These are phyloP conservation scores for Leptodactylus fallax DNA, from an alignment of 2,797 vertebrate genomes.

Conservation along the genomic window DNA sequence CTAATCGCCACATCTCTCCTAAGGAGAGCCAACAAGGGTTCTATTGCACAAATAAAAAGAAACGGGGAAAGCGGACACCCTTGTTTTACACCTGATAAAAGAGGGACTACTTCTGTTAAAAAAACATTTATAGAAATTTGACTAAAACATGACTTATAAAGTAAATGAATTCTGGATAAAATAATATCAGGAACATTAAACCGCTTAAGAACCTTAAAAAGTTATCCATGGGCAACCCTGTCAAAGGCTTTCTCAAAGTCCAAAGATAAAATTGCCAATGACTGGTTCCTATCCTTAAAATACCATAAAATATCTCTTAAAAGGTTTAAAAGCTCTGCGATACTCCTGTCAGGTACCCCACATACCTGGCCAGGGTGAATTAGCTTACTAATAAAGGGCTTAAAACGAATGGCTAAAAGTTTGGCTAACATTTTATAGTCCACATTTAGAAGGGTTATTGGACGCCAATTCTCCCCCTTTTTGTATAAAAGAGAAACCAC, in stretches of 20 bases:
- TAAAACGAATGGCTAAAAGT: not conserved
- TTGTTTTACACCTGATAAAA: not conserved
- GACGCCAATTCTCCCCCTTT: not conserved
- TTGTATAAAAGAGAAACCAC: not conserved
- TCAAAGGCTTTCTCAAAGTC: not conserved
- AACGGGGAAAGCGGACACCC: not conserved
- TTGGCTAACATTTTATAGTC: not conserved
- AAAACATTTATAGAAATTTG: not conserved
- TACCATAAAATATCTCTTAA: not conserved
- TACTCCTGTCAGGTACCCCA: not conserved
- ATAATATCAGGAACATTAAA: accelerated
- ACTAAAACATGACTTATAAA: not conserved
- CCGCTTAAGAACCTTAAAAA: not conserved
- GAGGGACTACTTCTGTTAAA: not conserved
- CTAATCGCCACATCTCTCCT: not conserved
- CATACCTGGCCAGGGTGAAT: not conserved
- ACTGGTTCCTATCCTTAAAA: not conserved
- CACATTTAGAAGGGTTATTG: not conserved
- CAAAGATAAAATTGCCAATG: not conserved
- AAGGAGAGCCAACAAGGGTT: accelerated
- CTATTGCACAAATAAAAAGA: not conserved
- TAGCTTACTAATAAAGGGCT: not conserved
- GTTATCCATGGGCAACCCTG: not conserved
- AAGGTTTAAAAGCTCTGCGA: not conserved
- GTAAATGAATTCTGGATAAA: not conserved